A percentile compares a stretch with the other conserved stretches of the same genome.
Conservation (phyloP, 2,113 vertebrate species). For the Nerophis ophidion region DNA sequence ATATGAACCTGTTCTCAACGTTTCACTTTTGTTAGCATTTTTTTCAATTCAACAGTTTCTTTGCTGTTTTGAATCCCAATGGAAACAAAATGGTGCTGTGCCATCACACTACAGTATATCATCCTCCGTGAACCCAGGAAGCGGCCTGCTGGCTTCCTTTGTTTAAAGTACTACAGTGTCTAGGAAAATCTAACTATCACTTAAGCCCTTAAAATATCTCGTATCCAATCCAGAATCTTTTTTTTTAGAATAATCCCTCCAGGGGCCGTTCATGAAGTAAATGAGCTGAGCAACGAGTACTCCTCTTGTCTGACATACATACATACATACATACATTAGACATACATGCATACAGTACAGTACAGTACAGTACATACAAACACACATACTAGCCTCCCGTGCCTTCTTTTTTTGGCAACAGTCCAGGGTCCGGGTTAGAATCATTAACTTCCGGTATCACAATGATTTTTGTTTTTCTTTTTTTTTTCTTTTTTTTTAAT, state of each 20-base stretch:
- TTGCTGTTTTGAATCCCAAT: no score
- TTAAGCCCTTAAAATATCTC: no score
- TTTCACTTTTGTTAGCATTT: no score
- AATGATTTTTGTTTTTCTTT: neutral
- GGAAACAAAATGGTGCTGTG: no score
- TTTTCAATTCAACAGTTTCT: no score
- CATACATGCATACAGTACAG: constrained; percentile 11
- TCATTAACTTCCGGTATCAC: constrained; percentile 45
- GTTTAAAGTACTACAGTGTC: no score
- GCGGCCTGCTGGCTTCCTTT: neutral
- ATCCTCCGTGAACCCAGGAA: neutral
- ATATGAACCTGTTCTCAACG: no score
- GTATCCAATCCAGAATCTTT: no score
- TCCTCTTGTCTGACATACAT: constrained; percentile 47
- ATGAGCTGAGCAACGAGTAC: constrained; percentile 28
- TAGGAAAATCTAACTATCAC: no score
- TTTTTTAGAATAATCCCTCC: constrained; percentile 23
- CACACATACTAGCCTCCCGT: constrained; percentile 25
- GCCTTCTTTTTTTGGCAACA: constrained; percentile 31
- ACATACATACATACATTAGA: neutral
- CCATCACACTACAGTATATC: no score
- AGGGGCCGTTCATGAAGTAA: constrained; percentile 17
- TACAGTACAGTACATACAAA: constrained; percentile 34
- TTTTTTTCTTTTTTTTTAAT: constrained; percentile 36
- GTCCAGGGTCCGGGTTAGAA: constrained; percentile 54